These are phyloP conservation scores for Psilopogon haemacephalus DNA, from an alignment of 2,113 vertebrate genomes.

Conservation along the genomic window DNA sequence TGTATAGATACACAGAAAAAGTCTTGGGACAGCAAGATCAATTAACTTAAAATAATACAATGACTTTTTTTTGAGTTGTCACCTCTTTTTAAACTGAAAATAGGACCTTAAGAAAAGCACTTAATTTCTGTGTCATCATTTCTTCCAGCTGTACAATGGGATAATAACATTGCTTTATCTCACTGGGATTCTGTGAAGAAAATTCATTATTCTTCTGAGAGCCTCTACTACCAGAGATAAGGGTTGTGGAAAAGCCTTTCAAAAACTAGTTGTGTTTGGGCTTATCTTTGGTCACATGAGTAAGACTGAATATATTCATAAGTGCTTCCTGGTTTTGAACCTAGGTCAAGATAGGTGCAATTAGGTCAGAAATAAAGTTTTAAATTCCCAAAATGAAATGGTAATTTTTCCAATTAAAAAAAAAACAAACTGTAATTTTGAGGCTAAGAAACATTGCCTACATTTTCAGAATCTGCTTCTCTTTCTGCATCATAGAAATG, in stretches of 20 bases:
- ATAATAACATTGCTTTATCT: constrained; percentile 52
- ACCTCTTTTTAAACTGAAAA: constrained; percentile 12
- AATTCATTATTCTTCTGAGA: constrained; percentile 56
- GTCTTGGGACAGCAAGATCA: constrained; percentile 1
- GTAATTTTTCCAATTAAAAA: neutral
- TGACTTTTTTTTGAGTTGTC: neutral
- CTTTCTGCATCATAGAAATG: neutral
- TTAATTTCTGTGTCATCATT: constrained; percentile 26
- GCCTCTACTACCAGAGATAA: constrained; percentile 17
- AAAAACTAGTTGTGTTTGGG: neutral
- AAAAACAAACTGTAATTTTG: neutral
- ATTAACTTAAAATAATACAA: constrained; percentile 27
- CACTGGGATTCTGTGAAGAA: constrained; percentile 27
- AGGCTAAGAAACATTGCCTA: neutral
- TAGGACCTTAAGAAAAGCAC: neutral
- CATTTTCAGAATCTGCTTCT: neutral
- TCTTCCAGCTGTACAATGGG: constrained; percentile 18
- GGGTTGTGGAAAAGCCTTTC: neutral
- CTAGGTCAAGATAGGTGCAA: neutral
- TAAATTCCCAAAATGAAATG: neutral
- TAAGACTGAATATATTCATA: constrained; percentile 8
- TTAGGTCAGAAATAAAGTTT: neutral
- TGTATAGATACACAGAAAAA: neutral
- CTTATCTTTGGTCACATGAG: neutral
- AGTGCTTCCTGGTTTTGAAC: neutral